Evolutionary conservation across 2,113 vertebrate genomes (phyloP), one percentile per base, ranked within the genome.

Genomic region (Fulmarus glacialis): DNA sequence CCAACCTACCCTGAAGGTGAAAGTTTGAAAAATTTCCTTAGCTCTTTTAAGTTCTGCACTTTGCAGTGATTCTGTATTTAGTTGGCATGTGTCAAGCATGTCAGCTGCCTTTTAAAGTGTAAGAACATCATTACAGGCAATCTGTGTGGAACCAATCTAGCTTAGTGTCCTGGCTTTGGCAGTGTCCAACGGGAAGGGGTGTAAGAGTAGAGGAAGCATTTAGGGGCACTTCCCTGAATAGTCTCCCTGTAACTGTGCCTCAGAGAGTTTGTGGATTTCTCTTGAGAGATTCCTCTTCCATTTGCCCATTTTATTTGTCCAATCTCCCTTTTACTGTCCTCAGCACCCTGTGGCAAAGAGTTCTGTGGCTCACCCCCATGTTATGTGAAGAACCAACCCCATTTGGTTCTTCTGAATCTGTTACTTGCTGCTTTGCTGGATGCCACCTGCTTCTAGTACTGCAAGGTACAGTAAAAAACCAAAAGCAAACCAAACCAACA

Each of bases 381-480:
- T 4, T 40, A 12, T 36, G 8, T 75, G 67, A 74, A 60, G 40
- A 75, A 15, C 8, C 2, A 4, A 20, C 13, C 0, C 2, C 20
- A 13, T 55, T 14, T 59, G 19, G 11, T 50, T 70, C n/a, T 45
- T 60, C 21, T 59, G 24, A 79, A 23, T 15, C 32, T 68, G 14
- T 43, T 48, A 7, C n/a, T 58, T 68, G 32, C 43, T 58, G 42
- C 38, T 89, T 43, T 43, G 19, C 30, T 84, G 36, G 13, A n/a
- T 78, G 73, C 5, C n/a, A 73, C 48, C 27, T 52, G 16, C 27
- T 84, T 53, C 42, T 48, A 43, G 12, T 27, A n/a, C n/a, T 47
- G 34, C 36, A 34, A 58, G 15, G 42, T 38, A 43, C 20, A 29
- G 15, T 34, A 15, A 78, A 73, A 66, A 42, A 14, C 8, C 1